Conservation (phyloP, 2,113 vertebrate species). For the Ifrita kowaldi region DNA sequence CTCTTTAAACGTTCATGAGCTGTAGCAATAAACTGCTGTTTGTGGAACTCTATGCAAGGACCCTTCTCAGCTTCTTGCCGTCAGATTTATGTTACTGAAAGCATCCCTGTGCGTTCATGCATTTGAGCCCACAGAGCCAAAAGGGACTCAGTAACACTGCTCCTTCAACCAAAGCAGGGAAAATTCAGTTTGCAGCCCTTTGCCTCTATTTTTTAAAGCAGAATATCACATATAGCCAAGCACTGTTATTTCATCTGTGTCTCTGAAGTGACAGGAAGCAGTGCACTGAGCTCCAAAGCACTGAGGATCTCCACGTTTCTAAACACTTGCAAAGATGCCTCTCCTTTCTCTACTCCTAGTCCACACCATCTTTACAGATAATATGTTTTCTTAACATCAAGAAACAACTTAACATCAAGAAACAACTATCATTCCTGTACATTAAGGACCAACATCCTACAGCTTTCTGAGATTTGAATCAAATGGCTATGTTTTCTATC, state of each 20-base stretch:
- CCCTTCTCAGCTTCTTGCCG: no score
- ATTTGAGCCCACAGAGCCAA: no score
- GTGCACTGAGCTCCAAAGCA: not conserved
- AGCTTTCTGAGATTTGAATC: not conserved
- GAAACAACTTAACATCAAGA: not conserved
- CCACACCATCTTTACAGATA: not conserved
- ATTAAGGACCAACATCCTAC: not conserved
- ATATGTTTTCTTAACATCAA: not conserved
- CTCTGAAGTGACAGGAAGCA: not conserved
- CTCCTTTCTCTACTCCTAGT: not conserved
- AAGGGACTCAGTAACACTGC: no score
- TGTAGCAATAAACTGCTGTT: no score
- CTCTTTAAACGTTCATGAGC: no score
- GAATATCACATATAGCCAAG: not conserved
- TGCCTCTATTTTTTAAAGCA: not conserved
- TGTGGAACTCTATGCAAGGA: no score
- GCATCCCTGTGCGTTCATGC: no score
- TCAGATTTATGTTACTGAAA: no score
- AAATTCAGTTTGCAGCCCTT: not conserved
- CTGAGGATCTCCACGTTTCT: not conserved
- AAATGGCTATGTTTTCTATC: not conserved
- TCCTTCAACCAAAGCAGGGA: not conserved
- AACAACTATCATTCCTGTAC: not conserved
- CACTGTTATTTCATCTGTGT: not conserved
- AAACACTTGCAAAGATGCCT: not conserved